A percentile compares a stretch with the other conserved stretches of the same genome.
These are phyloP conservation scores for Tychaedon coryphoeus DNA, from an alignment of 2,113 vertebrate genomes.

Conservation along the genomic window DNA sequence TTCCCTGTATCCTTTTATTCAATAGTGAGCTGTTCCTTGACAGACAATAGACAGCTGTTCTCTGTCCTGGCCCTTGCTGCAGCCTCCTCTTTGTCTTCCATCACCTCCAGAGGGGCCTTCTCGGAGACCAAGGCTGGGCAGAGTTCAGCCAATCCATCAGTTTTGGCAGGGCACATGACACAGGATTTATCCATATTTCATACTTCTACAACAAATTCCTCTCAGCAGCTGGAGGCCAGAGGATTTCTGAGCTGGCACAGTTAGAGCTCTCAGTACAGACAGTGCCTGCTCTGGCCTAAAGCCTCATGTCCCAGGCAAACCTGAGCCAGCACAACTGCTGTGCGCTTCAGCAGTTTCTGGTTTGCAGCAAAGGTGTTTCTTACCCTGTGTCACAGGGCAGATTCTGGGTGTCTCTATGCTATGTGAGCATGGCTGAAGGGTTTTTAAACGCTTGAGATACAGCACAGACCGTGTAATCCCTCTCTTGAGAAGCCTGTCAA, in stretches of 20 bases:
- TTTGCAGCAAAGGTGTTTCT: background rate
- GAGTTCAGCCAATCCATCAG: background rate
- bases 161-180: background rate
- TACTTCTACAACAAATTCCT: background rate
- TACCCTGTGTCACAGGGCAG: background rate
- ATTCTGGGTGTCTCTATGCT: background rate
- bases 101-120: background rate
- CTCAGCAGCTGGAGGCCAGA: background rate
- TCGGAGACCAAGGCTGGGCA: background rate
- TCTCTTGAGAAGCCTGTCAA: background rate
- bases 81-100: background rate
- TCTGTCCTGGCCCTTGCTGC: background rate
- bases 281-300: background rate
- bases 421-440: background rate
- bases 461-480: background rate
- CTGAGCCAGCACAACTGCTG: background rate
- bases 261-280: background rate
- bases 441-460: background rate
- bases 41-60: background rate
- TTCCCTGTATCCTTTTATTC: background rate
- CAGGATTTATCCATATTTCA: background rate
- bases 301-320: background rate
- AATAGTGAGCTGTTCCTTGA: background rate
- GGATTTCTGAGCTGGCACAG: background rate
- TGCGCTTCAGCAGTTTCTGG: background rate